phyloP scores from a whole-genome alignment of 2,888 invertebrate genomes.

The Trichopoda pennipes region DNA sequence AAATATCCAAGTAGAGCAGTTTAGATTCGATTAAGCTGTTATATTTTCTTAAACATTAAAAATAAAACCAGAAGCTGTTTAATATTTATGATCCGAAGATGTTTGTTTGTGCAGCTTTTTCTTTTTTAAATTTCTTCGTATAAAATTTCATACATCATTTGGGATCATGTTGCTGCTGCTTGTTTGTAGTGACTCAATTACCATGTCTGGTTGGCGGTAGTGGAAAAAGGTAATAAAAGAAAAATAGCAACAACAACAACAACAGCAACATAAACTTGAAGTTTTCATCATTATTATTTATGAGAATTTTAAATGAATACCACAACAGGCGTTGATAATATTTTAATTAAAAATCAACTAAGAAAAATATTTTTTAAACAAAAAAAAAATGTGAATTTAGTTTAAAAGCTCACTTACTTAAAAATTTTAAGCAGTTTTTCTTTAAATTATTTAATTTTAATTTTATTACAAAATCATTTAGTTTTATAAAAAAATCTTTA shows the following conservation, averaged over 20 bases:
- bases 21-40: background rate
- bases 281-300: constrained; percentile 65
- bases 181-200: constrained; percentile 53
- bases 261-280: constrained; percentile 25
- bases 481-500: background rate
- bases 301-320: constrained; percentile 66
- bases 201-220: constrained; percentile 51
- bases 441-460: background rate
- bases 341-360: constrained; percentile 63
- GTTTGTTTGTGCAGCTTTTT: constrained; percentile 16
- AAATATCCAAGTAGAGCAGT: background rate
- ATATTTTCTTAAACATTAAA: background rate
- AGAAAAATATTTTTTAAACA: background rate
- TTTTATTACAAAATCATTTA: background rate
- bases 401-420: background rate
- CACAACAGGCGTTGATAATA: constrained; percentile 65
- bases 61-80: constrained; percentile 57
- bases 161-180: constrained; percentile 30
- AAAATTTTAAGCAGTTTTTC: background rate
- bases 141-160: constrained; percentile 23
- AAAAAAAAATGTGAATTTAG: constrained; percentile 41
- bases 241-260: background rate
- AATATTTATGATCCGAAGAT: constrained; percentile 37
- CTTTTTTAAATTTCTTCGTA: background rate
- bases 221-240: constrained; percentile 24